phyloP scores from a whole-genome alignment of 2,888 invertebrate genomes.

The Celastrina argiolus region DNA sequence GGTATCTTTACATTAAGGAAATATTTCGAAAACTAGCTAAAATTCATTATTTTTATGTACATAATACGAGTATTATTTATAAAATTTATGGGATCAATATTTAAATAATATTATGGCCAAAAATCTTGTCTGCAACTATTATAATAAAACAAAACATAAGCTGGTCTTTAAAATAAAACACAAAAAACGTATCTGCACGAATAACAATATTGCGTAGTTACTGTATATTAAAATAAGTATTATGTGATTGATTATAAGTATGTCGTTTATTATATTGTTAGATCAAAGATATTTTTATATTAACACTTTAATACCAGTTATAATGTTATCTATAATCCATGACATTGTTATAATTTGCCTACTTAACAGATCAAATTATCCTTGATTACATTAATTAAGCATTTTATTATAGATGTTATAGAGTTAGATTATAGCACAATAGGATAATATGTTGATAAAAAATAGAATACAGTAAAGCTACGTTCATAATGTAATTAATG shows the following conservation, averaged over 20 bases:
- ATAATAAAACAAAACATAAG: too few relatives aligned
- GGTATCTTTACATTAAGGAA: too few relatives aligned
- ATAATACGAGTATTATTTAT: too few relatives aligned
- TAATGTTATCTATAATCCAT: not conserved
- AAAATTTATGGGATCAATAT: not conserved
- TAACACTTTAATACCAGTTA: not conserved
- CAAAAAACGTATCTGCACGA: not conserved
- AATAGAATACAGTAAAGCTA: too few relatives aligned
- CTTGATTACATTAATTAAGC: not conserved
- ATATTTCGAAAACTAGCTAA: too few relatives aligned
- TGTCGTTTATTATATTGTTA: not conserved
- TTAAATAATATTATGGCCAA: too few relatives aligned
- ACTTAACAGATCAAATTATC: not conserved
- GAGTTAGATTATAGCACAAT: too few relatives aligned
- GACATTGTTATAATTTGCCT: not conserved
- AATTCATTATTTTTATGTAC: too few relatives aligned
- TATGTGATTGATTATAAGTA: not conserved
- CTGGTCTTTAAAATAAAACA: not conserved
- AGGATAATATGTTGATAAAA: too few relatives aligned
- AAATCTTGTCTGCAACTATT: too few relatives aligned
- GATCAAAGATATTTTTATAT: not conserved
- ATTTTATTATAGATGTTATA: constrained; percentile 7
- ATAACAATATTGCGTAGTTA: not conserved
- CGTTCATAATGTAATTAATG: too few relatives aligned
- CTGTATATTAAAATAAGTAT: not conserved